These are phyloP conservation scores for Acanthopleura granulata DNA, from an alignment of 2,888 invertebrate species.

Conservation along the genomic window DNA sequence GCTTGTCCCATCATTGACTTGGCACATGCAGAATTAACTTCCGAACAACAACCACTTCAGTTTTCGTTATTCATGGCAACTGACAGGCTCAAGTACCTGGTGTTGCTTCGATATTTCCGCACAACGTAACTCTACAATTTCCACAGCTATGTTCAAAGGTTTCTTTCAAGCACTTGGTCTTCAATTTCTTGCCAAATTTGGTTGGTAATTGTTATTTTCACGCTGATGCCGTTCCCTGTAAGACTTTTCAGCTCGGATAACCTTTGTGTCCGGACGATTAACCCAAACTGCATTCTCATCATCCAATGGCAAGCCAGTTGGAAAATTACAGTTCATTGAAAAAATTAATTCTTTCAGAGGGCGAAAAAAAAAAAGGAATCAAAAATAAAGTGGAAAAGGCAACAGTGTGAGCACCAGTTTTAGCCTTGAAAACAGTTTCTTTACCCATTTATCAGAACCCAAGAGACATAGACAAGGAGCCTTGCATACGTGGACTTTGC, in stretches of 20 bases:
- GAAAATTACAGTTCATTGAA: no score
- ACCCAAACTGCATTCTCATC: no score
- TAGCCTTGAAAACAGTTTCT: no score
- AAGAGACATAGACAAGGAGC: no score
- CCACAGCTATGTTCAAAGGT: not conserved
- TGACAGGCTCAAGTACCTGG: not conserved
- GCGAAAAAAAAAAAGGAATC: no score
- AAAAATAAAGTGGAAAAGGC: no score
- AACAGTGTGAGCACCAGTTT: no score
- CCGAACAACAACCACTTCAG: constrained; percentile 1
- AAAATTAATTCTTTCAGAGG: no score
- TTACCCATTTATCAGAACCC: no score
- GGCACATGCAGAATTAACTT: constrained; percentile 5
- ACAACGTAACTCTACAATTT: not conserved
- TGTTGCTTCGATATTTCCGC: not conserved
- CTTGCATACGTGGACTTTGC: no score
- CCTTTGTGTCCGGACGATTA: no score
- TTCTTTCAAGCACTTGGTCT: not conserved
- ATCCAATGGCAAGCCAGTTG: no score
- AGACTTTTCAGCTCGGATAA: not conserved
- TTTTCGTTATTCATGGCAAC: not conserved
- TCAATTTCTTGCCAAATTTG: constrained; percentile 9
- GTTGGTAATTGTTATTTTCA: constrained; percentile 16
- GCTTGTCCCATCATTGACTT: constrained; percentile 1
- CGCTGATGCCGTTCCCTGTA: not conserved